These are phyloP conservation scores for Etheostoma cragini DNA, from an alignment of 2,113 vertebrate species.

Conservation along the genomic window DNA sequence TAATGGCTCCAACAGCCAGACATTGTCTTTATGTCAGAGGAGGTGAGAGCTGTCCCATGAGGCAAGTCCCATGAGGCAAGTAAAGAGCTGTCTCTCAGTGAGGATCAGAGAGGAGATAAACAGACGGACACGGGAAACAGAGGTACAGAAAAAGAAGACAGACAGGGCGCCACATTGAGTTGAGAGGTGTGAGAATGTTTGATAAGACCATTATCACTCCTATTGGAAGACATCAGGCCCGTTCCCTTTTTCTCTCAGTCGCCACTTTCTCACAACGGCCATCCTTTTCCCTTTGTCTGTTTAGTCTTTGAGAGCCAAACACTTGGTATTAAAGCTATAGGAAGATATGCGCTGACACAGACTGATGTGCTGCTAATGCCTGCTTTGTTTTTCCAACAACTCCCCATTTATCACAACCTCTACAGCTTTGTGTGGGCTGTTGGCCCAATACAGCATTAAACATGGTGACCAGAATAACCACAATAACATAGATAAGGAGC, in stretches of 20 bases:
- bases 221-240: constrained; percentile 47
- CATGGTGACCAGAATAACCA: constrained; percentile 43
- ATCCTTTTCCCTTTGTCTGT: constrained; percentile 53
- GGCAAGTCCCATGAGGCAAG: constrained; percentile 11
- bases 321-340: constrained; percentile 46
- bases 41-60: not conserved
- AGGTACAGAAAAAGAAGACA: constrained; percentile 23
- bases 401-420: constrained; percentile 59
- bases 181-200: constrained; percentile 63
- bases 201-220: constrained; percentile 72
- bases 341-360: constrained; percentile 60
- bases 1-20: constrained; percentile 10
- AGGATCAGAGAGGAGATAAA: constrained; percentile 44
- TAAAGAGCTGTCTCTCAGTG: constrained; percentile 16
- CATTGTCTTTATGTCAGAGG: not conserved
- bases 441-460: constrained; percentile 33
- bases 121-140: constrained; percentile 26
- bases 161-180: constrained; percentile 38
- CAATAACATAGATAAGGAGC: constrained; percentile 39
- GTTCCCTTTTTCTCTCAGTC: constrained; percentile 10
- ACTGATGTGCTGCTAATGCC: constrained; percentile 61
- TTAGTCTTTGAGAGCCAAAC: constrained; percentile 59
- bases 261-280: constrained; percentile 22
- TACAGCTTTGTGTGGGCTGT: constrained; percentile 34
- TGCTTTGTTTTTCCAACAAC: constrained; percentile 38